These are phyloP conservation scores for Sebastes itinus DNA, from an alignment of 2,797 vertebrate species.

Conservation along the genomic window DNA sequence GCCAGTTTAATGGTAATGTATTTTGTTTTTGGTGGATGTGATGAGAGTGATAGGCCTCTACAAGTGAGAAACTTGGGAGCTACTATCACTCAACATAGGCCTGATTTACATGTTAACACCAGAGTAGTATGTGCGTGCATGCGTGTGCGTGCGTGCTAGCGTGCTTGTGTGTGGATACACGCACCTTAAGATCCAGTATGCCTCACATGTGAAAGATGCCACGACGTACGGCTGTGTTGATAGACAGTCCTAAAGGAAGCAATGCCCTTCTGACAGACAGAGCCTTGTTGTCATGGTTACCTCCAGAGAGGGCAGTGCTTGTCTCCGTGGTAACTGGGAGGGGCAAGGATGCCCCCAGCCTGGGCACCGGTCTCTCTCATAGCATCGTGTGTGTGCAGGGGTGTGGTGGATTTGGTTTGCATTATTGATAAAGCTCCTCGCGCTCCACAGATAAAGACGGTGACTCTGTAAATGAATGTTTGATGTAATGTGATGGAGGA, in stretches of 20 bases:
- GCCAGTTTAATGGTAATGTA: not conserved
- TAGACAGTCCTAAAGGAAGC: not conserved
- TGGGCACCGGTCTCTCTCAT: slow-evolving; percentile 3
- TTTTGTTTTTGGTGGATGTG: not conserved
- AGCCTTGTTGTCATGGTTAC: slow-evolving; percentile 72
- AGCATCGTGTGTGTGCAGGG: not conserved
- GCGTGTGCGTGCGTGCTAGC: not conserved
- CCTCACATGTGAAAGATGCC: not conserved
- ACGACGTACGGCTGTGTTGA: not conserved
- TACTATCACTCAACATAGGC: not conserved
- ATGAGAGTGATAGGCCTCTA: not conserved
- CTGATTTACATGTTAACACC: not conserved
- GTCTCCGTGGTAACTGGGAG: slow-evolving; percentile 68
- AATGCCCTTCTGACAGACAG: slow-evolving; percentile 17
- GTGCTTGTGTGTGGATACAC: not conserved
- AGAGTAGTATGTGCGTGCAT: not conserved
- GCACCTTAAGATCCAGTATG: not conserved
- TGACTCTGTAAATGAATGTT: slow-evolving; percentile 65
- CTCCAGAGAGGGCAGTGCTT: slow-evolving; percentile 33
- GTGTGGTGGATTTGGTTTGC: slow-evolving; percentile 17
- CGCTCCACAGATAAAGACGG: slow-evolving; percentile 20
- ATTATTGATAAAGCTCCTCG: slow-evolving; percentile 68
- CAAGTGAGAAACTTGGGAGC: not conserved
- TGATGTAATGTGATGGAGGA: slow-evolving; percentile 40
- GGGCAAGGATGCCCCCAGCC: slow-evolving; percentile 49